Percentiles rank a stretch among this genome's conserved stretches.
These are phyloP conservation scores for Sebastes taczanowskii DNA, from an alignment of 2,797 vertebrate species.

Conservation along the genomic window DNA sequence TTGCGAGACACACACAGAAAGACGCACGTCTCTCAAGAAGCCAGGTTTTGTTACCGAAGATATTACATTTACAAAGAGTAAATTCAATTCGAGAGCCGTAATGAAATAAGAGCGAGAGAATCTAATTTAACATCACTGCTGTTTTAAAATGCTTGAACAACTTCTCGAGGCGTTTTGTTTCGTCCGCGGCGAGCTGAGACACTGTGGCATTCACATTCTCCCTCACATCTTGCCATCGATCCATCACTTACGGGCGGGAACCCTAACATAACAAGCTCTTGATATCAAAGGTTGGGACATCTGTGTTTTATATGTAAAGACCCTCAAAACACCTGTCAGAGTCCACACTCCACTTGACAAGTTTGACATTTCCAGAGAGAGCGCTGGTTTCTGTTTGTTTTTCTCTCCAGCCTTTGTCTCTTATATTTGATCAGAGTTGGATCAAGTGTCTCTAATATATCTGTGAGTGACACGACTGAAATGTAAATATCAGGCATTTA, in stretches of 20 bases:
- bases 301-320: conserved; percentile 62
- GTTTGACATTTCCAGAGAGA: conserved; percentile 46
- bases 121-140: conserved; percentile 74
- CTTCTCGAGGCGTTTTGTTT: conserved; percentile 74
- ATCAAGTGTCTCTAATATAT: not conserved
- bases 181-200: conserved; percentile 61
- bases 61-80: conserved; percentile 67
- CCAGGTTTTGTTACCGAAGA: conserved; percentile 59
- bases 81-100: conserved; percentile 71
- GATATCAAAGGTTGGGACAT: conserved; percentile 67
- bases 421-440: not conserved
- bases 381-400: not conserved
- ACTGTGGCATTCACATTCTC: conserved; percentile 55
- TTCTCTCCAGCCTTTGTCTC: not conserved
- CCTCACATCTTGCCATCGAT: conserved; percentile 53
- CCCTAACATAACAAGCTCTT: conserved; percentile 59
- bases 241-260: conserved; percentile 46
- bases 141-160: conserved; percentile 77
- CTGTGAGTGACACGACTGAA: not conserved
- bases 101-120: conserved; percentile 76
- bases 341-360: conserved; percentile 28
- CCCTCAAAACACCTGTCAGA: conserved; percentile 61
- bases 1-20: conserved; percentile 3
- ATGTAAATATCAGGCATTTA: not conserved
- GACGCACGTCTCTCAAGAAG: conserved; percentile 37